Percentiles rank a stretch among this genome's conserved stretches.
Evolutionary conservation across 2,888 invertebrate species (phyloP).

Genomic region (Aporophyla lueneburgensis): DNA sequence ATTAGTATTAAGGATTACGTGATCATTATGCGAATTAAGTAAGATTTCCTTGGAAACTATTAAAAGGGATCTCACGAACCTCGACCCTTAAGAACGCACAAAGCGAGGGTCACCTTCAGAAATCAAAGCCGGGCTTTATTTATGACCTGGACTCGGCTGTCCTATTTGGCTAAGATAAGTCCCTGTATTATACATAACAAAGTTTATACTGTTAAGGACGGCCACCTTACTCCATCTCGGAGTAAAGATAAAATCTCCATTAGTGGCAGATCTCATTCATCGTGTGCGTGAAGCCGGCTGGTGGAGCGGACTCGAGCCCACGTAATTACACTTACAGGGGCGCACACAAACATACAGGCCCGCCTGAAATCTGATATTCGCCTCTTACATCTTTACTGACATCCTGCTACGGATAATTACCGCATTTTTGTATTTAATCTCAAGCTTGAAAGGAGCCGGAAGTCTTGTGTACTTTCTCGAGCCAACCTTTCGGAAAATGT

Average conservation of each 20-base stretch:
- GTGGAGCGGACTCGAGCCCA: conserved; percentile 75
- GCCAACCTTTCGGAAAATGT: conserved; percentile 52
- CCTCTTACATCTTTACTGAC: conserved; percentile 71
- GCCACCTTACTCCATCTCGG: conserved; percentile 85
- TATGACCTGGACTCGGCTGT: conserved; percentile 85
- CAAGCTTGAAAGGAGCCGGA: conserved; percentile 56
- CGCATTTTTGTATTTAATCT: conserved; percentile 66
- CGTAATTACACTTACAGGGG: conserved; percentile 83
- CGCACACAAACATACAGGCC: conserved; percentile 74
- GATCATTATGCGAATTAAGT: conserved; percentile 86
- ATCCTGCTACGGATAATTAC: conserved; percentile 63
- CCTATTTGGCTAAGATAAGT: conserved; percentile 85
- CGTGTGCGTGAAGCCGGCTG: conserved; percentile 81
- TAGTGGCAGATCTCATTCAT: conserved; percentile 88
- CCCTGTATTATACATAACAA: conserved; percentile 84
- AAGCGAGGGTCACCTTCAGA: conserved; percentile 86
- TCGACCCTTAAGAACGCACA: conserved; percentile 79
- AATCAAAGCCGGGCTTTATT: conserved; percentile 88
- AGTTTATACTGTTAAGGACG: conserved; percentile 85
- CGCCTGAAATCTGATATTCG: conserved; percentile 76
- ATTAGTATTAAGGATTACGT: conserved; percentile 81
- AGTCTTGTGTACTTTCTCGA: conserved; percentile 50
- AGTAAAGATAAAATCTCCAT: conserved; percentile 88
- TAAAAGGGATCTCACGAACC: conserved; percentile 85
- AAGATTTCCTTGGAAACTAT: conserved; percentile 85